These are phyloP conservation scores for Pseudochromis fuscus DNA, from an alignment of 2,797 vertebrate genomes.

Conservation along the genomic window DNA sequence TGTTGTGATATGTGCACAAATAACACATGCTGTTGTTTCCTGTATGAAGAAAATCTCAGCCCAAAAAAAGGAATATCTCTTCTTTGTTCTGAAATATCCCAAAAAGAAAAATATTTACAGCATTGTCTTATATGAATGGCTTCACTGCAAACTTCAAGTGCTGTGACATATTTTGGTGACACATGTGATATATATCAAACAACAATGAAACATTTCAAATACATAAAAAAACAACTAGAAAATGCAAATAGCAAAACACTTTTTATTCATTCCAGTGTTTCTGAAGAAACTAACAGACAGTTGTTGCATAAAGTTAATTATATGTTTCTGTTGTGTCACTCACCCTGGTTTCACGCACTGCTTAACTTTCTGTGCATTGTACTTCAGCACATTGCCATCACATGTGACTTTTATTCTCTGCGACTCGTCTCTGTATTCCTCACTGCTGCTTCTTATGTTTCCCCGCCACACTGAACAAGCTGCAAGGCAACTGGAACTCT, in stretches of 20 bases:
- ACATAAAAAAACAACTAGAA: background rate
- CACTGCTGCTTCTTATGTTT: constrained; percentile 57
- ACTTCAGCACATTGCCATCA: constrained; percentile 11
- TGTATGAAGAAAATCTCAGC: no score
- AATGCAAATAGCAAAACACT: no score
- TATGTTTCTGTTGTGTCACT: background rate
- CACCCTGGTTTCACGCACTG: background rate
- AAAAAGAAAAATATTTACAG: no score
- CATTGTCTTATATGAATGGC: no score
- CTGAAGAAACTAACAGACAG: background rate
- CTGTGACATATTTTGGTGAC: background rate
- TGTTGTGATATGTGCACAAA: no score
- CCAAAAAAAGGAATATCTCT: no score
- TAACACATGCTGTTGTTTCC: no score
- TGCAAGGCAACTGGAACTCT: constrained; percentile 61
- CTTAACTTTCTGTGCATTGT: constrained; percentile 11
- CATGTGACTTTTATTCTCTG: constrained; percentile 54
- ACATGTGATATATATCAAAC: background rate
- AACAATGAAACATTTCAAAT: background rate
- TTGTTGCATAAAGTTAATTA: background rate
- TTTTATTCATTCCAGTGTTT: no score
- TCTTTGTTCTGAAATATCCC: no score
- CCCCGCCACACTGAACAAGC: constrained; percentile 63
- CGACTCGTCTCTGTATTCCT: constrained; percentile 51
- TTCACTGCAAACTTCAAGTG: no score